A percentile compares a stretch with the other conserved stretches of the same genome.
Conservation (phyloP, 2,888 invertebrate species). For the Stenoptilia bipunctidactyla region DNA sequence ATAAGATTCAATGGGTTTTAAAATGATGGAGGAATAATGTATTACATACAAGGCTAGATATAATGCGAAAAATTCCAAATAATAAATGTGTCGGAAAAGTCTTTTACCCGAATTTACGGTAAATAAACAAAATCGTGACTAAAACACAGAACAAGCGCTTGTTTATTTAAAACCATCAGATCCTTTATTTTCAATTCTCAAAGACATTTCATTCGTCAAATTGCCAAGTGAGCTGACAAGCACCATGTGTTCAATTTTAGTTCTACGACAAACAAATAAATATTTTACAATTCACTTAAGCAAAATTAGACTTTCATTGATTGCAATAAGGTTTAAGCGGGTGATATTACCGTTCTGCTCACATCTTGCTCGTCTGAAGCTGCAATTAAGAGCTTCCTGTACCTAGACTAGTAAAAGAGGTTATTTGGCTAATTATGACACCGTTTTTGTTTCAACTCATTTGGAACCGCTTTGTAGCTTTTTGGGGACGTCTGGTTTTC, state of each 20-base stretch:
- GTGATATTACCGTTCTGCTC: slow-evolving; percentile 8
- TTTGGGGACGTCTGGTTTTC: neutral
- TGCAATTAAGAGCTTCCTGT: slow-evolving; percentile 39
- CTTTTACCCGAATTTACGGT: too few species aligned
- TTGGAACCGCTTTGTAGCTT: slow-evolving; percentile 8
- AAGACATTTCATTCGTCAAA: slow-evolving; percentile 31
- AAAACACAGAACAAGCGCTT: too few species aligned
- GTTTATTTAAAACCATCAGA: too few species aligned
- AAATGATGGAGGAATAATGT: too few species aligned
- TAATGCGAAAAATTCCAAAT: too few species aligned
- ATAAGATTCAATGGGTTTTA: too few species aligned
- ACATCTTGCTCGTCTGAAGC: slow-evolving; percentile 21
- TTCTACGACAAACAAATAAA: slow-evolving; percentile 21
- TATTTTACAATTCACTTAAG: slow-evolving; percentile 8
- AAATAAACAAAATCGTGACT: too few species aligned
- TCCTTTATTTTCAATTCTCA: neutral
- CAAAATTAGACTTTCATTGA: slow-evolving; percentile 18
- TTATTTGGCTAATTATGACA: slow-evolving; percentile 38
- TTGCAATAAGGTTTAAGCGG: slow-evolving; percentile 12
- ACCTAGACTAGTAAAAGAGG: slow-evolving; percentile 26
- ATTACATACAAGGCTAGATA: too few species aligned
- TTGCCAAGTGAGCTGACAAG: slow-evolving; percentile 22
- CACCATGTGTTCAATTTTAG: slow-evolving; percentile 41
- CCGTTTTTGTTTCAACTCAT: slow-evolving; percentile 26
- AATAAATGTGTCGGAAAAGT: too few species aligned